phyloP scores from a whole-genome alignment of 92 coral and sea anemone species.

The Porites cylindrica region DNA sequence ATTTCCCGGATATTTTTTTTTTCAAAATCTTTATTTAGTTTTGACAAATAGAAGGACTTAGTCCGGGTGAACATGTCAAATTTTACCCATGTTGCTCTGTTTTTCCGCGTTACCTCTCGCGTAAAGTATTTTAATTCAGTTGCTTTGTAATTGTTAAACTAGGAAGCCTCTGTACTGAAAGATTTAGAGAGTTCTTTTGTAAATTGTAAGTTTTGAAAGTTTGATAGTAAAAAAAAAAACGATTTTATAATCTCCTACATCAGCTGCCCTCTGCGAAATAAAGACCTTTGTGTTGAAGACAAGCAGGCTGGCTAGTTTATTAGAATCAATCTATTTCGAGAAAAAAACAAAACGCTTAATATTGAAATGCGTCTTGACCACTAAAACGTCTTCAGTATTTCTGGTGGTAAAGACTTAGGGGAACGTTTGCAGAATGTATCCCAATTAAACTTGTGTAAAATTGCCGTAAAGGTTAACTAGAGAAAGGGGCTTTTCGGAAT shows the following conservation, averaged over 20 bases:
- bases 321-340: too few species aligned
- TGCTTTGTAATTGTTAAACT: slow-evolving; percentile 17
- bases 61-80: background rate
- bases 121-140: background rate
- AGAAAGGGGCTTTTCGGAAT: background rate
- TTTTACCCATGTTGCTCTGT: slow-evolving; percentile 1
- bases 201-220: slow-evolving; percentile 19
- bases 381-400: too few species aligned
- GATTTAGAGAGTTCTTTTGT: slow-evolving; percentile 26
- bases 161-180: background rate
- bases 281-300: background rate
- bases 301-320: too few species aligned
- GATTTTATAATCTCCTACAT: slow-evolving; percentile 23
- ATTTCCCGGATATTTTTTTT: too few species aligned
- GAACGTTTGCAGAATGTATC: too few species aligned
- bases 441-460: too few species aligned
- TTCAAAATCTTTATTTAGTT: too few species aligned
- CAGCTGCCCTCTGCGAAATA: slow-evolving; percentile 1
- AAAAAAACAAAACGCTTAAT: too few species aligned
- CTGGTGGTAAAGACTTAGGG: too few species aligned
- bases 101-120: slow-evolving; percentile 6
- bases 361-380: too few species aligned
- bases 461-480: too few species aligned
- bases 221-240: background rate
- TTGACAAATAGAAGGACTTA: too few species aligned